Percentiles rank a stretch among this genome's conserved stretches.
phyloP scores from a whole-genome alignment of 2,888 invertebrate species.

The Platycnemis pennipes region DNA sequence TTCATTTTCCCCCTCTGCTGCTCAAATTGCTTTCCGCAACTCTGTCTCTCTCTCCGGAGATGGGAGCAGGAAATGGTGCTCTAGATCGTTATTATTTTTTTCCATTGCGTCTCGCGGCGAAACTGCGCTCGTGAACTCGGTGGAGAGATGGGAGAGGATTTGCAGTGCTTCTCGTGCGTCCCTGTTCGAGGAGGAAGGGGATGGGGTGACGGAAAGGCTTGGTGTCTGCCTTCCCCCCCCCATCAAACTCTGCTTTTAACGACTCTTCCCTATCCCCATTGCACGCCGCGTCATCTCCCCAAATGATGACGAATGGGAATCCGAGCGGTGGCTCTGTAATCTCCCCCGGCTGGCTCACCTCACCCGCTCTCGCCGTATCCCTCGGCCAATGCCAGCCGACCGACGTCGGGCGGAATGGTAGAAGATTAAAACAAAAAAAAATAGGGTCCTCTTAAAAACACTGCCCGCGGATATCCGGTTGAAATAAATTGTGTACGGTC shows the following conservation, averaged over 20 bases:
- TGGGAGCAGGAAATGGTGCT: background rate
- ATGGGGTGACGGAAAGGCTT: background rate
- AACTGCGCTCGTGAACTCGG: background rate
- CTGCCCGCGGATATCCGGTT: constrained; percentile 5
- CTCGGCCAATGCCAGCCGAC: background rate
- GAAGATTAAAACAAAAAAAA: background rate
- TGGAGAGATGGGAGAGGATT: background rate
- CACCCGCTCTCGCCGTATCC: background rate
- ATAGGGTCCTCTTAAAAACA: background rate
- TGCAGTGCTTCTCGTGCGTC: too few species aligned
- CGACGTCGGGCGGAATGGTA: background rate
- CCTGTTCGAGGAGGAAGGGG: background rate
- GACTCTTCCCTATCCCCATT: background rate
- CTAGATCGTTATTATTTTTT: background rate
- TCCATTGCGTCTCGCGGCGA: background rate
- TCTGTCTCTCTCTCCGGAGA: background rate
- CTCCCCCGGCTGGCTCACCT: background rate
- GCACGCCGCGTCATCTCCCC: background rate
- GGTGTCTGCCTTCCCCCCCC: constrained; percentile 1
- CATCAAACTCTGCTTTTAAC: constrained; percentile 70
- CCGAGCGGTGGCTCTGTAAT: constrained; percentile 2
- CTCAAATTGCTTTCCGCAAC: background rate
- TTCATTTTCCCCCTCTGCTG: too few species aligned
- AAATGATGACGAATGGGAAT: constrained; percentile 11
- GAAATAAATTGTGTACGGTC: background rate